Base-by-base conservation (phyloP, 2,888 invertebrate genomes). In the Scelioninae gen. 1 region DNA sequence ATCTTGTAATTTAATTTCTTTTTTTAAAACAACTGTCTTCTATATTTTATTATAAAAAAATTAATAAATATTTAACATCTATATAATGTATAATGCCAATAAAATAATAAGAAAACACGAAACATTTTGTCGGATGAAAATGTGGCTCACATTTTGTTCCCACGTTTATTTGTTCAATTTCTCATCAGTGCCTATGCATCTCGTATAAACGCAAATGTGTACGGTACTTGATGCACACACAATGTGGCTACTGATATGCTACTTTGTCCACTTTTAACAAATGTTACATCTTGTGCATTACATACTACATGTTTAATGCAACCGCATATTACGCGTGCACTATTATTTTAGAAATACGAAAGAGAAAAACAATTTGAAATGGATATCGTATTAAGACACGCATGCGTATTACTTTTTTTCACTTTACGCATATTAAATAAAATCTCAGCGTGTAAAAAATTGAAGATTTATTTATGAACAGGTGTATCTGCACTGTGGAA, bases 231-330 rank as follows among this genome's bases (percentile, higher is more conserved):
- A 69, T 56, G 56, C 68, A 69, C 56, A 31, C 56, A 56, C 10
- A 55, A 38, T 8, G 23, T 58, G 29, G 32, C 40, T 34, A 56
- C 63, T 55, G 63, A 74, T 74, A 65, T 45, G 56, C 65, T 58
- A 55, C 23, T 56, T 56, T 65, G 47, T 63, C 56, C 65, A 49
- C 65, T 65, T 23, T 65, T 63, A 47, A 45, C 75, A 66, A 65
- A 66, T 53, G 76, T 76, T 66, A 51, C 60, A 60, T 75, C 65
- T 68, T 66, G 66, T 31, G 13, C 66, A 60, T 76, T 51, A 68
- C 49, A 56, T 66, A 76, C 66, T 76, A 60, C 31, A 76, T 53
- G 40, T 76, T 76, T 76, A 76, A 66, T 60, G 55, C 15, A 49
- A 34, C 60, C 53, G 43, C 34, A 16, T 49, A 32, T 62, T 51